Conservation (phyloP, 2,888 invertebrate genomes). For the Minunthozetes semirufus region DNA sequence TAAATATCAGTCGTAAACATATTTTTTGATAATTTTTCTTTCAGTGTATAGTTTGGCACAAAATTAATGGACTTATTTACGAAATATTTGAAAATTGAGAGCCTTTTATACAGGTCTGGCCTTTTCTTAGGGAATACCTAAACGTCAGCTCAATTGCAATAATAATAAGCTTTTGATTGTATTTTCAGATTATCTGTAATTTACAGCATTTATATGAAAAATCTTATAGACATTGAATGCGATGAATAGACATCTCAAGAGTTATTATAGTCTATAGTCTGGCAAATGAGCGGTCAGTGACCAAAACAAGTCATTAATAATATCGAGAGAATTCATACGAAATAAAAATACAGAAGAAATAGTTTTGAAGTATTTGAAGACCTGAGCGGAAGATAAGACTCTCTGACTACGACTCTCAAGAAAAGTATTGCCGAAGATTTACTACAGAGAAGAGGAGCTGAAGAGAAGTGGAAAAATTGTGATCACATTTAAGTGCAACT, state of each 20-base stretch:
- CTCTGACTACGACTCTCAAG: not conserved
- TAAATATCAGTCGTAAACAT: not conserved
- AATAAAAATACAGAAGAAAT: slow-evolving; percentile 15
- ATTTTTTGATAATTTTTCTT: not conserved
- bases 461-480: slow-evolving; percentile 14
- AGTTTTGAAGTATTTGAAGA: slow-evolving; percentile 6
- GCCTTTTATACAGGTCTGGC: too few species aligned
- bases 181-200: slow-evolving; percentile 4
- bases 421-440: slow-evolving; percentile 25
- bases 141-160: slow-evolving; percentile 13
- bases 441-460: not conserved
- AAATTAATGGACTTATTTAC: not conserved
- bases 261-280: not conserved
- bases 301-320: slow-evolving; percentile 30
- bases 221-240: not conserved
- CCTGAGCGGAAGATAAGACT: not conserved
- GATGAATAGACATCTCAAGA: not conserved
- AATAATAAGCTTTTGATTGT: slow-evolving; percentile 11
- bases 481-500: slow-evolving; percentile 17
- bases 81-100: not conserved
- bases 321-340: slow-evolving; percentile 2
- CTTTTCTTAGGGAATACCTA: not conserved
- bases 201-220: not conserved
- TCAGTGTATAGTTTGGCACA: not conserved
- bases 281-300: slow-evolving; percentile 22